Evolutionary conservation across 2,797 vertebrate genomes (phyloP).

Genomic region (Ctenochaetus hawaiiensis): DNA sequence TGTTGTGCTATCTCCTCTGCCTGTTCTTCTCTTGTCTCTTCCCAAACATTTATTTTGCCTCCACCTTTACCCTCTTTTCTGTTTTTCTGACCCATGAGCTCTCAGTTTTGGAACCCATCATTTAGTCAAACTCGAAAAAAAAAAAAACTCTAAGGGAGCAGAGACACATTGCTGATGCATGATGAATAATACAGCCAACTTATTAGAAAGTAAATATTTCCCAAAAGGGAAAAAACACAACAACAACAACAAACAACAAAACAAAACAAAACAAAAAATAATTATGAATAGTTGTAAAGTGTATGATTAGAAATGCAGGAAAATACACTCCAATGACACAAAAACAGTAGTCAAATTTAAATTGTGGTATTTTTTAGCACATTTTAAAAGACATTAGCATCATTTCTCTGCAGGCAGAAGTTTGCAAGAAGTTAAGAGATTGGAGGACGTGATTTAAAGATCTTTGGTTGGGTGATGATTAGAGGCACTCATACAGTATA

Average conservation of each 20-base stretch:
- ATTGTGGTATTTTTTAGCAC: background rate
- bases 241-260: background rate
- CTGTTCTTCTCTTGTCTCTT: constrained; percentile 23
- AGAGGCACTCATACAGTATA: constrained; percentile 27
- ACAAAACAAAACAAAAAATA: background rate
- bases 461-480: constrained; percentile 54
- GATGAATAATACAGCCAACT: background rate
- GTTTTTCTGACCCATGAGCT: constrained; percentile 1
- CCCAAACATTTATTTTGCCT: background rate
- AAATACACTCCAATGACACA: background rate
- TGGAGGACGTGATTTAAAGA: constrained; percentile 38
- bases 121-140: constrained; percentile 16
- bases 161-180: background rate
- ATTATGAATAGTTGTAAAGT: background rate
- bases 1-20: constrained; percentile 26
- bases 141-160: background rate
- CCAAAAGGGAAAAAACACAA: background rate
- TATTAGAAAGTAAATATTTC: background rate
- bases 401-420: constrained; percentile 7
- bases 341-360: background rate
- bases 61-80: background rate
- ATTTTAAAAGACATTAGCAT: constrained; percentile 7
- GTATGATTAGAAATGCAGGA: background rate
- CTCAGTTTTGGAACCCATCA: background rate
- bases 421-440: constrained; percentile 31